Evolutionary conservation across 2,797 vertebrate species (phyloP).

Genomic region (Platalea minor): DNA sequence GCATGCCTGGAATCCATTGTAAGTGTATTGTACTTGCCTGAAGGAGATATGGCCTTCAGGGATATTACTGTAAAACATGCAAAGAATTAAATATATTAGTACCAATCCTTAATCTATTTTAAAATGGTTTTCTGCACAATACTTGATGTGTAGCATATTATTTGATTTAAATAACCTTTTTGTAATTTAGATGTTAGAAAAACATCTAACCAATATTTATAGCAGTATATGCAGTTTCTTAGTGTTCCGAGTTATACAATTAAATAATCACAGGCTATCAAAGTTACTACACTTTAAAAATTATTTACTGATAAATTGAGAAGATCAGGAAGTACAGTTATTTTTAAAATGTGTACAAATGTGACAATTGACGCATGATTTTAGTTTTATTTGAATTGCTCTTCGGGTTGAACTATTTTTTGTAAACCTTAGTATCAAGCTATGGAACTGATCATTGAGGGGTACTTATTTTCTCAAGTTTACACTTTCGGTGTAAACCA

Average conservation of each 20-base stretch:
- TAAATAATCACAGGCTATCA: background rate
- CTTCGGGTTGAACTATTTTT: background rate
- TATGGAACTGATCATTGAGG: background rate
- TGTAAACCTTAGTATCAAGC: background rate
- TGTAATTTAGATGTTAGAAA: background rate
- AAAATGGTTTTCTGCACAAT: background rate
- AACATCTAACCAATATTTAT: background rate
- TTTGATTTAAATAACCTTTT: background rate
- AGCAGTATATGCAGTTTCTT: background rate
- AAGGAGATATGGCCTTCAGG: background rate
- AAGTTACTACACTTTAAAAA: background rate
- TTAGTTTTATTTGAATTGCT: background rate
- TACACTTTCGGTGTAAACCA: background rate
- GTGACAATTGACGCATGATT: background rate
- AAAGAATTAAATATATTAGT: background rate
- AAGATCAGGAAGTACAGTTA: background rate
- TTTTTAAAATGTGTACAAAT: background rate
- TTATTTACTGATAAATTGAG: background rate
- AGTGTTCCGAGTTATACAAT: background rate
- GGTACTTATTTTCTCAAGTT: background rate
- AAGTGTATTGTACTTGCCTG: background rate
- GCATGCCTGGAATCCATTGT: background rate
- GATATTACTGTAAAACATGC: background rate
- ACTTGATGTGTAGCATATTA: background rate
- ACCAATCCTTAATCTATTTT: background rate